Evolutionary conservation across 2,797 vertebrate species (phyloP).

Genomic region (Loris lydekkerianus): DNA sequence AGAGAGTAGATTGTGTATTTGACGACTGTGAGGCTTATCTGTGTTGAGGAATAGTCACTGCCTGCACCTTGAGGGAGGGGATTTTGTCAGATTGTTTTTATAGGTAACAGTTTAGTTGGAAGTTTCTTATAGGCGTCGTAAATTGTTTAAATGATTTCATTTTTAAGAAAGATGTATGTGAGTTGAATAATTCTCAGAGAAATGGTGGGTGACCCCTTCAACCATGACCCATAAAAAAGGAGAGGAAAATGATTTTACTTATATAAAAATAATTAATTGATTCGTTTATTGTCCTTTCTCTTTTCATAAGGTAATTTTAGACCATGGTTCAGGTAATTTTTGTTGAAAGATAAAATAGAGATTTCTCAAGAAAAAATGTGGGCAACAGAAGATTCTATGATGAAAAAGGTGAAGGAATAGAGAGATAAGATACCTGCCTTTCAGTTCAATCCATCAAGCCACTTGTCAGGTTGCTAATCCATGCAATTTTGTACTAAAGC

Average conservation of each 20-base stretch:
- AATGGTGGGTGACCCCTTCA: slow-evolving; percentile 34
- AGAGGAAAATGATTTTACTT: background rate
- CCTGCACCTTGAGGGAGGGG: slow-evolving; percentile 47
- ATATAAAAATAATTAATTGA: slow-evolving; percentile 40
- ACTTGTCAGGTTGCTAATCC: slow-evolving; percentile 50
- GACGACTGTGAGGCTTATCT: slow-evolving; percentile 74
- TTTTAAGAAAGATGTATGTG: background rate
- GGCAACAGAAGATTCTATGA: background rate
- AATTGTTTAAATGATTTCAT: background rate
- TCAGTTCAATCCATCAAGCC: background rate
- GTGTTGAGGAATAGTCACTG: slow-evolving; percentile 53
- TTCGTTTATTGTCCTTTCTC: background rate
- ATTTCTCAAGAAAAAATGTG: slow-evolving; percentile 12
- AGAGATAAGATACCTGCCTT: background rate
- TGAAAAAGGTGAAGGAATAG: background rate
- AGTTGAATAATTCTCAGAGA: slow-evolving; percentile 55
- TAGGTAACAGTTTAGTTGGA: background rate
- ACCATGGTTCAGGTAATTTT: background rate
- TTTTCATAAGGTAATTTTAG: slow-evolving; percentile 17
- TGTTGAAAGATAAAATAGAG: background rate
- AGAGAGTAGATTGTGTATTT: slow-evolving; percentile 28
- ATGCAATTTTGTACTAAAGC: background rate
- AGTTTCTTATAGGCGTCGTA: background rate
- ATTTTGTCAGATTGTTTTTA: background rate
- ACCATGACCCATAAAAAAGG: background rate